Evolutionary conservation across 1,140 invertebrate genomes (phyloP).

Genomic region (Diabrotica virgifera): DNA sequence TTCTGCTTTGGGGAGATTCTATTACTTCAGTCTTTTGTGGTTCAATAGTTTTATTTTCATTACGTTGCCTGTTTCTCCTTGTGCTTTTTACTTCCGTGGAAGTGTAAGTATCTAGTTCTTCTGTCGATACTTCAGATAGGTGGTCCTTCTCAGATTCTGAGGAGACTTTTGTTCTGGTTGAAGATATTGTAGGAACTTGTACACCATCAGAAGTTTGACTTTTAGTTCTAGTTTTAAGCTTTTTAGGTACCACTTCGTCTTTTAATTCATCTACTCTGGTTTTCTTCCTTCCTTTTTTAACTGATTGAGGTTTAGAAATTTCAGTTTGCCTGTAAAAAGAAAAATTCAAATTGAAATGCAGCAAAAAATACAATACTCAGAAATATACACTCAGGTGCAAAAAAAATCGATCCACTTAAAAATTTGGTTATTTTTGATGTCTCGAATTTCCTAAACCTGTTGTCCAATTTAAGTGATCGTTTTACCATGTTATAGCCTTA

Average conservation of each 20-base stretch:
- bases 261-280: conserved; percentile 7
- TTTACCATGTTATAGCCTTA: too few species aligned
- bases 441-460: too few species aligned
- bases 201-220: neutral
- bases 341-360: too few species aligned
- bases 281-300: neutral
- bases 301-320: too few species aligned
- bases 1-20: neutral
- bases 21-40: neutral
- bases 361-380: too few species aligned
- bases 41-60: neutral
- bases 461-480: too few species aligned
- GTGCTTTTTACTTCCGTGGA: neutral
- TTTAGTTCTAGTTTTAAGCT: neutral
- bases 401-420: too few species aligned
- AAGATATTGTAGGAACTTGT: neutral
- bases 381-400: too few species aligned
- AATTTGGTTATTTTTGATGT: too few species aligned
- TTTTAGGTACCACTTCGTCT: neutral
- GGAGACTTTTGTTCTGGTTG: neutral
- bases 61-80: neutral
- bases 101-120: neutral
- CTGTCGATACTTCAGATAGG: neutral
- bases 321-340: too few species aligned
- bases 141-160: neutral